Percentiles rank a stretch among this genome's conserved stretches.
phyloP scores from a whole-genome alignment of 2,888 invertebrate species.

The Eueremaeus valkanovi region DNA sequence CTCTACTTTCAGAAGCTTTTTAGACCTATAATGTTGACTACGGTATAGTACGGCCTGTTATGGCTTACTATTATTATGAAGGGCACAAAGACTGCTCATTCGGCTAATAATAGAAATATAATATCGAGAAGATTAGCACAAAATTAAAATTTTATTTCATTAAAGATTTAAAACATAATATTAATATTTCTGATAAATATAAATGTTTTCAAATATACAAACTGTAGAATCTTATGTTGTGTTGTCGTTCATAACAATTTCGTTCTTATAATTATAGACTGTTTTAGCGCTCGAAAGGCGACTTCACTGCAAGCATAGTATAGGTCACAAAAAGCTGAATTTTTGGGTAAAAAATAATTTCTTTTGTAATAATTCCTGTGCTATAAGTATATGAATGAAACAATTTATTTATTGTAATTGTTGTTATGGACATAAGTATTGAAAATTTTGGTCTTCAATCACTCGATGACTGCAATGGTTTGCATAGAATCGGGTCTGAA shows the following conservation, averaged over 20 bases:
- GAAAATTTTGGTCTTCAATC: not conserved
- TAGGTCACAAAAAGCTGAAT: not conserved
- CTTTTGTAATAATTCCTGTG: not conserved
- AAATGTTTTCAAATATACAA: too few species aligned
- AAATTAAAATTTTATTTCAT: too few species aligned
- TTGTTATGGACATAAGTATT: slow-evolving; percentile 17
- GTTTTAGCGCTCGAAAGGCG: not conserved
- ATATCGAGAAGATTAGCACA: too few species aligned
- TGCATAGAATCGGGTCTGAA: not conserved
- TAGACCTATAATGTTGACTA: not conserved
- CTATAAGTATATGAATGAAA: not conserved
- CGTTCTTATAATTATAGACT: too few species aligned
- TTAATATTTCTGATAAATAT: too few species aligned
- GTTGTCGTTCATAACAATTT: too few species aligned
- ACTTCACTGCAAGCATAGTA: slow-evolving; percentile 8
- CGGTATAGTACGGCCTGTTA: too few species aligned
- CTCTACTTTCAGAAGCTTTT: not conserved
- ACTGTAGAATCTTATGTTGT: too few species aligned
- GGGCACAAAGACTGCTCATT: too few species aligned
- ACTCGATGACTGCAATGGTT: not conserved
- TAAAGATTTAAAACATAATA: too few species aligned
- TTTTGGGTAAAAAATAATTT: slow-evolving; percentile 17
- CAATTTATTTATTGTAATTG: not conserved
- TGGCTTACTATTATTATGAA: too few species aligned
- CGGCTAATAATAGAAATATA: too few species aligned